Evolutionary conservation across 2,797 vertebrate species (phyloP), one percentile per base, ranked within the genome.

Genomic region (Melanotaenia parkinsoni): DNA sequence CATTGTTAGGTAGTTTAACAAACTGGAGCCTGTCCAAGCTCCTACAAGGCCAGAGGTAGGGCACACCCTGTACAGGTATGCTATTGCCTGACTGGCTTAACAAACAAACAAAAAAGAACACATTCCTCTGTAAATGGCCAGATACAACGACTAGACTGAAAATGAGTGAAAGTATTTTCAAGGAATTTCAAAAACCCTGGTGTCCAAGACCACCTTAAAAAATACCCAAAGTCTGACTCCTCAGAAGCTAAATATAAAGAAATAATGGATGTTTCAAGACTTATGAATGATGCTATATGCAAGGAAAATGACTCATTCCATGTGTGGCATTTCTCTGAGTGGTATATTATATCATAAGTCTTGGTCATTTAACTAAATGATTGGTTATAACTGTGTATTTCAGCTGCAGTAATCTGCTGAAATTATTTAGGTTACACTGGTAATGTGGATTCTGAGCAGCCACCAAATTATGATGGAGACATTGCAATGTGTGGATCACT

Each of bases 401-500:
- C 62, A 59, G 53, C 64, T 50, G 32, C 58, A 32, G 28, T 56
- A 35, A 71, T 64, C 79, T 61, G 22, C 73, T 79, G 67, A 59
- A 76, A 62, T 70, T 62, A 69, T 63, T 53, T 16, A 57, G 22
- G 58, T 72, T 78, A 65, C 40, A 22, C 3, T 51, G 61, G 64
- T 80, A 45, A 67, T 66, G 67, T 56, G 0, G 60, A 66, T 74
- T 63, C 47, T 43, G 58, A 79, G 56, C 64, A 69, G 69, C 72
- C 70, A 37, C 24, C 56, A 65, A 54, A 82, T 84, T 67, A 79
- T 73, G 74, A 0, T 59, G 40, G 63, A 73, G 84, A 74, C 78
- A 76, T 78, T 66, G 77, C 67, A 58, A 18, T n/a, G 22, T 66
- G 64, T 50, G 71, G 75, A 66, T 81, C 67, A 70, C 37, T 50